Evolutionary conservation across 2,797 vertebrate genomes (phyloP).

Genomic region (Hippocampus kuda): DNA sequence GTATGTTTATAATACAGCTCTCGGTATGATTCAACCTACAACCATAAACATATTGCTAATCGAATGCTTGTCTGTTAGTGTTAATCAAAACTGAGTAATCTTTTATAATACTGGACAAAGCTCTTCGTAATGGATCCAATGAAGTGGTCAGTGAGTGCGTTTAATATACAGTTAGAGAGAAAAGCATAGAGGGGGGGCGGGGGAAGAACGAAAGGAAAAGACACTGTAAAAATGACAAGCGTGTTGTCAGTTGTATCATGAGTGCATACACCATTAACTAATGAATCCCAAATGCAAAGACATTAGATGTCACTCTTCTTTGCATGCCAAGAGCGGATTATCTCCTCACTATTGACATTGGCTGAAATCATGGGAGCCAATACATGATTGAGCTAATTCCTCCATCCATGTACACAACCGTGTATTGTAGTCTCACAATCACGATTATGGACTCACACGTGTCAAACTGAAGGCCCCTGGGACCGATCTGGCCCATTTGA

Average conservation of each 20-base stretch:
- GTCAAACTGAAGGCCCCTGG: no score
- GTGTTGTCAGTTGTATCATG: neutral
- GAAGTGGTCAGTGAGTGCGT: neutral
- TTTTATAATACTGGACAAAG: neutral
- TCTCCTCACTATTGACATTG: neutral
- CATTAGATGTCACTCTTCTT: neutral
- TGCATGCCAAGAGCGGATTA: neutral
- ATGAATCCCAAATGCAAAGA: slow-evolving; percentile 7
- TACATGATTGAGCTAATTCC: neutral
- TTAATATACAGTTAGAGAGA: neutral
- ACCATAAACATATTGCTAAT: neutral
- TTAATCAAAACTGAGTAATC: no score
- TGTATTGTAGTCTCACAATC: no score
- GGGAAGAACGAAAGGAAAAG: neutral
- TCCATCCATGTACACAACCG: neutral
- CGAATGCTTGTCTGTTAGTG: neutral
- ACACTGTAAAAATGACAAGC: neutral
- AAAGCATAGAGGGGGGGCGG: no score
- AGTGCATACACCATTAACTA: neutral
- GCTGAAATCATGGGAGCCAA: neutral
- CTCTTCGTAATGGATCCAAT: neutral
- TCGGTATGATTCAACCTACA: neutral
- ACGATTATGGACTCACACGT: no score
- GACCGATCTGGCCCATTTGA: no score
- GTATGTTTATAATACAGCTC: neutral